Evolutionary conservation across 2,888 invertebrate species (phyloP).

Genomic region (Clostera curtula): DNA sequence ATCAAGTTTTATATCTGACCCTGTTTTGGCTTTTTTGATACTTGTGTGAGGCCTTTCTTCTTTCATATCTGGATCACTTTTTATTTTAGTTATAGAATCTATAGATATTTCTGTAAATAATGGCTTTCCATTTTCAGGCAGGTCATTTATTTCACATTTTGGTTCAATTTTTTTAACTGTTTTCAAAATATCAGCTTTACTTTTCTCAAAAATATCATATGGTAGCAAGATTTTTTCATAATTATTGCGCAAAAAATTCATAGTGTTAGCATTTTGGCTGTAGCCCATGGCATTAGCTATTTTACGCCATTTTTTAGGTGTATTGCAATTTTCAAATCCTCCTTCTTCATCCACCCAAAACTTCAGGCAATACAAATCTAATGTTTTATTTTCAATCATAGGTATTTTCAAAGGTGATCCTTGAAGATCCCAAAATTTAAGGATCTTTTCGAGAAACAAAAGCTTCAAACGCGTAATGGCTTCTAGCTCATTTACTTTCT

Average conservation of each 20-base stretch:
- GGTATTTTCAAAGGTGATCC: constrained; percentile 79
- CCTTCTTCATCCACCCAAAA: constrained; percentile 76
- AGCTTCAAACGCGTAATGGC: constrained; percentile 82
- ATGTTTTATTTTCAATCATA: constrained; percentile 79
- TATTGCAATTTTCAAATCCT: constrained; percentile 75
- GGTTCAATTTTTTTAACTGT: constrained; percentile 57
- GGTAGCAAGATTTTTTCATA: constrained; percentile 82
- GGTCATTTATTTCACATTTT: constrained; percentile 45
- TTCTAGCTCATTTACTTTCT: constrained; percentile 74
- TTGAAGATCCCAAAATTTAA: constrained; percentile 84
- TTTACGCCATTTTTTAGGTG: constrained; percentile 80
- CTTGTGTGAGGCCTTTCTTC: constrained; percentile 50
- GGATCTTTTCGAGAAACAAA: constrained; percentile 82
- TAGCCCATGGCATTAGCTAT: constrained; percentile 78
- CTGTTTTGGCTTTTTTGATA: constrained; percentile 66
- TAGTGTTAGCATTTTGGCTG: constrained; percentile 72
- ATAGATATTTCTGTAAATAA: constrained; percentile 55
- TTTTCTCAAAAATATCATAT: constrained; percentile 74
- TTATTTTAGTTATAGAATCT: constrained; percentile 49
- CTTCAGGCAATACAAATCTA: constrained; percentile 81
- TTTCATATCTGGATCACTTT: constrained; percentile 31
- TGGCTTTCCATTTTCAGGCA: constrained; percentile 38
- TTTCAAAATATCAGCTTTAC: constrained; percentile 63
- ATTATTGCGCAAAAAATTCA: constrained; percentile 75
- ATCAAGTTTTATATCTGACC: constrained; percentile 77